Percentiles rank a stretch among this genome's conserved stretches.
Conservation (phyloP, 1,140 invertebrate genomes). For the Ips typographus region DNA sequence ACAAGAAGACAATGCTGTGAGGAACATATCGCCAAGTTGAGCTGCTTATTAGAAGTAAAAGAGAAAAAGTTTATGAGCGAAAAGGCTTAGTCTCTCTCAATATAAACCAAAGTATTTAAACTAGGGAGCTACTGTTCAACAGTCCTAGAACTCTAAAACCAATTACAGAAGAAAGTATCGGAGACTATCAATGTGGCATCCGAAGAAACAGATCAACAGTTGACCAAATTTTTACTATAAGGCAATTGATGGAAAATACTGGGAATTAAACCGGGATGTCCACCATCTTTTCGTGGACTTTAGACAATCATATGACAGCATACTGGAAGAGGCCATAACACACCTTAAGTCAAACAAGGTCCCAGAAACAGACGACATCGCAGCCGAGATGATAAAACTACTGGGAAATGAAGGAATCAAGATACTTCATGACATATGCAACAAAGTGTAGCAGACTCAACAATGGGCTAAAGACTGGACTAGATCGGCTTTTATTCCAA, state of each 20-base stretch:
- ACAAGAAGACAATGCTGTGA: too few relatives aligned
- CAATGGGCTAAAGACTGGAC: too few relatives aligned
- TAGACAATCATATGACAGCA: conserved; percentile 6
- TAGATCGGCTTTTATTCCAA: too few relatives aligned
- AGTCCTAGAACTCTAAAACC: conserved; percentile 1
- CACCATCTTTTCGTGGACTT: conserved; percentile 6
- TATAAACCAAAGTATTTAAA: too few relatives aligned
- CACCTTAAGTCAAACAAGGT: not conserved
- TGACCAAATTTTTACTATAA: not conserved
- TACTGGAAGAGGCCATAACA: not conserved
- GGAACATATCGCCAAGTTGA: too few relatives aligned
- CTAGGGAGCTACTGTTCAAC: not conserved
- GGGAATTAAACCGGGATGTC: conserved; percentile 4
- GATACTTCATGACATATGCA: not conserved
- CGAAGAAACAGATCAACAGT: too few relatives aligned
- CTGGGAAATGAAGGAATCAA: not conserved
- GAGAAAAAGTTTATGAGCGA: too few relatives aligned
- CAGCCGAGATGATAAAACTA: not conserved
- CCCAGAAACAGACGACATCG: not conserved
- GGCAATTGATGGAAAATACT: conserved; percentile 5
- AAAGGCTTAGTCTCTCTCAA: too few relatives aligned
- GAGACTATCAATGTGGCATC: not conserved
- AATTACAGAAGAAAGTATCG: not conserved
- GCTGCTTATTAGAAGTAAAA: too few relatives aligned
- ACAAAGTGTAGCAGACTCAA: too few relatives aligned